A percentile compares a stretch with the other conserved stretches of the same genome.
Conservation (phyloP, 2,113 vertebrate genomes). For the Etia nguti region DNA sequence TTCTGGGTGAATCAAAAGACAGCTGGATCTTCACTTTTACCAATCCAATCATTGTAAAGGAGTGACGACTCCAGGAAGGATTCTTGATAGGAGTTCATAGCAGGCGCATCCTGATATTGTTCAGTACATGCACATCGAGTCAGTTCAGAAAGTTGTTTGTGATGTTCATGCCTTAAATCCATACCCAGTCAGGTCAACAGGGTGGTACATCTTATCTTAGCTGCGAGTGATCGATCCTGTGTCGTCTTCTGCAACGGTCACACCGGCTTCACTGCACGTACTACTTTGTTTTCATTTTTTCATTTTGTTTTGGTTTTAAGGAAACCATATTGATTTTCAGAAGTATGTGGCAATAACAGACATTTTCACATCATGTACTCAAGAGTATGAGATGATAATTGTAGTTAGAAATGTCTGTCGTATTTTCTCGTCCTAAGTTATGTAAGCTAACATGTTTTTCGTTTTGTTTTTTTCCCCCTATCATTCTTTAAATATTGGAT, state of each 20-base stretch:
- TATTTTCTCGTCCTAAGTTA: constrained; percentile 11
- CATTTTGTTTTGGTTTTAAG: neutral
- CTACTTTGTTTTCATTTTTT: neutral
- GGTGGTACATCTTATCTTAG: neutral
- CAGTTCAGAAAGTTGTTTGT: constrained; percentile 7
- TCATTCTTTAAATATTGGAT: constrained; percentile 5
- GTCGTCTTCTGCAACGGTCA: neutral
- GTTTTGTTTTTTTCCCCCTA: neutral
- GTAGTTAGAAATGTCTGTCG: neutral
- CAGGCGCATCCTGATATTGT: neutral
- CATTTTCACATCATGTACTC: neutral
- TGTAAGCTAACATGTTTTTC: constrained; percentile 30
- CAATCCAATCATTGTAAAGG: neutral
- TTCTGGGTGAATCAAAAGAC: neutral
- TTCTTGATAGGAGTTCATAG: neutral
- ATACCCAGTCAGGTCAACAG: neutral
- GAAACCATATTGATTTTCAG: neutral
- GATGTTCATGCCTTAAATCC: constrained; percentile 48
- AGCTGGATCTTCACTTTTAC: neutral
- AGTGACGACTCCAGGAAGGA: neutral
- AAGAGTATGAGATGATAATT: neutral
- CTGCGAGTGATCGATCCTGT: neutral
- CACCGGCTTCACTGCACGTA: neutral
- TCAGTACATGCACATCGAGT: constrained; percentile 21
- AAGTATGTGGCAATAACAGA: constrained; percentile 8